phyloP scores from a whole-genome alignment of 1,140 invertebrate genomes.

The Teleogryllus occipitalis region DNA sequence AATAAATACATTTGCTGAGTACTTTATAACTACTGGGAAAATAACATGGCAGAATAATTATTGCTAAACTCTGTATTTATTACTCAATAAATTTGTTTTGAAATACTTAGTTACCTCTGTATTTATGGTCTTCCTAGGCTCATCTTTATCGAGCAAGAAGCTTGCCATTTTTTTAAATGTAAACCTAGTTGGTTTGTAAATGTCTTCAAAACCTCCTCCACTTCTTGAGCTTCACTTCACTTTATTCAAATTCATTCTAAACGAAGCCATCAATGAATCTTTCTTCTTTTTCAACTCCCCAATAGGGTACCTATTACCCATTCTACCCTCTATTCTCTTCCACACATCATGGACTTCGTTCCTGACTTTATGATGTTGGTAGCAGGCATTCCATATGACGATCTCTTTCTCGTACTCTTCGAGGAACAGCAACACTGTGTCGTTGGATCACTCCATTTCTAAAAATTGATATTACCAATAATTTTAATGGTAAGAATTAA shows the following conservation, averaged over 20 bases:
- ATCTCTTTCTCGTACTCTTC: not conserved
- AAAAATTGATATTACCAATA: not conserved
- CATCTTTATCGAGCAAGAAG: not conserved
- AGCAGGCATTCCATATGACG: not conserved
- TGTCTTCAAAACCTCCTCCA: not conserved
- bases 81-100: not conserved
- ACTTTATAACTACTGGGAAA: conserved; percentile 14
- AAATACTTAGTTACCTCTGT: not conserved
- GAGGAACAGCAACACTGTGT: not conserved
- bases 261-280: not conserved
- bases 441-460: not conserved
- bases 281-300: not conserved
- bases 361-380: not conserved
- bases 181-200: not conserved
- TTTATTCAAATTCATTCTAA: not conserved
- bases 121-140: not conserved
- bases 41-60: not conserved
- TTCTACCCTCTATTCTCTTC: not conserved
- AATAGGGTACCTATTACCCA: not conserved
- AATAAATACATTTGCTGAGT: conserved; percentile 21
- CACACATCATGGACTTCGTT: not conserved
- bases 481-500: not conserved
- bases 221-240: not conserved
- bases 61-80: not conserved
- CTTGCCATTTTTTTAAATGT: not conserved